Evolutionary conservation across 2,113 vertebrate genomes (phyloP), one percentile per base, ranked within the genome.

Genomic region (Pseudopipra pipra): DNA sequence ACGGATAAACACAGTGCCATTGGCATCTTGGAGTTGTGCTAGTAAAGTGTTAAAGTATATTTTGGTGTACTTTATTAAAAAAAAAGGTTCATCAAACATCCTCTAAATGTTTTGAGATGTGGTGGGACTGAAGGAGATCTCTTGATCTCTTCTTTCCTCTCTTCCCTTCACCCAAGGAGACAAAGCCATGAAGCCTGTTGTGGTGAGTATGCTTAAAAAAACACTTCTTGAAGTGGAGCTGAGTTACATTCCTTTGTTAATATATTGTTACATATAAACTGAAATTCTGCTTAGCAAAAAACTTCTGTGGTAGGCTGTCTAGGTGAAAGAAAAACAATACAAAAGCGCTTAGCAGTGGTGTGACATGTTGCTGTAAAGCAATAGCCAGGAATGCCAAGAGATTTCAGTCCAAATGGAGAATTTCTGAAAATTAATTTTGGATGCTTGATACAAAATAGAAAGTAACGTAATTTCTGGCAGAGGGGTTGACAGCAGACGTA

Each of bases 391-490:
- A 89, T 3, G 2, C 73, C 74, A n/a, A 46, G 77, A 66, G 46
- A 51, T 63, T 87, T 67, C 59, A 58, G 74, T 71, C 81, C 85
- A 91, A 71, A 84, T 8, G 79, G 67, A 76, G 71, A 59, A 56
- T 72, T 72, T 94, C 63, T 89, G 70, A 47, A 91, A 93, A 89
- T 85, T 59, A 56, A 66, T 90, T 94, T 90, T 62, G 39, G 79
- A 88, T 61, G 55, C 56, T 90, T 93, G 39, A 62, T 61, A 58
- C 70, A 65, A 75, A 82, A 77, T n/a, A 75, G 89, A 85, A 95
- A 70, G 81, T 79, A 91, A 94, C 2, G 3, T 96, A 41, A 88
- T 90, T 95, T 47, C 87, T 93, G 92, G 92, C 88, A 84, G 37
- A 74, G 44, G 23, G 19, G 28, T 16, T 79, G 81, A 75, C 74